Evolutionary conservation across 2,797 vertebrate genomes (phyloP).

Genomic region (Muscicapa striata): DNA sequence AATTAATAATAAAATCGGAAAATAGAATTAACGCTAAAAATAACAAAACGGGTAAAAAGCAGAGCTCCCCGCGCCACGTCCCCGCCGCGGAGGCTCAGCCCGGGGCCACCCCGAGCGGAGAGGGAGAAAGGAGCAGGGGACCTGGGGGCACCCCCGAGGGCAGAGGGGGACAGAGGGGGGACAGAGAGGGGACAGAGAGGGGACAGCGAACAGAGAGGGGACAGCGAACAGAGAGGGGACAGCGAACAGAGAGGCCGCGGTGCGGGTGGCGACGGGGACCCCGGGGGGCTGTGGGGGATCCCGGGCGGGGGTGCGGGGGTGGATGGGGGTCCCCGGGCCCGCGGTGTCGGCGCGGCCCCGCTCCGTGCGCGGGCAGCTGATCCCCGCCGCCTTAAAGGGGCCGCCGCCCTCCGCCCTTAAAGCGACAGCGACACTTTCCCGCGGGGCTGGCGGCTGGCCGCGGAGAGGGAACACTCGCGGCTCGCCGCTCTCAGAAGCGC

Average conservation of each 20-base stretch:
- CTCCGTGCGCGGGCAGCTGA: background rate
- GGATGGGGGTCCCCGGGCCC: background rate
- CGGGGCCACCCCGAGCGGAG: background rate
- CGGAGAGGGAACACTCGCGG: accelerated
- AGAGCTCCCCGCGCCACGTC: too few relatives aligned
- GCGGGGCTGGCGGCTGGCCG: background rate
- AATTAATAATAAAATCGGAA: background rate
- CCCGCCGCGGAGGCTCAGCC: too few relatives aligned
- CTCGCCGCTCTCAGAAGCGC: background rate
- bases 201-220: background rate
- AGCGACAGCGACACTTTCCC: background rate
- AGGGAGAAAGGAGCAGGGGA: background rate
- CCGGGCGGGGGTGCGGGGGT: background rate
- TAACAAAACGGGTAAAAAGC: background rate
- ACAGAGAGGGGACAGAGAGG: background rate
- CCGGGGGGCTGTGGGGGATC: background rate
- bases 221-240: background rate
- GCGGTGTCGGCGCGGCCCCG: background rate
- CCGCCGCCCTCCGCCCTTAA: slow-evolving; percentile 32
- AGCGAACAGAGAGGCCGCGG: background rate
- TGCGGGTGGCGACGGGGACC: background rate
- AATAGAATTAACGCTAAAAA: background rate
- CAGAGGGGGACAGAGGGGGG: background rate
- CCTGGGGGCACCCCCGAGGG: background rate
- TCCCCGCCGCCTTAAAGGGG: background rate